Base-by-base conservation (phyloP, 2,113 vertebrate species). In the Corydoras sp. region DNA sequence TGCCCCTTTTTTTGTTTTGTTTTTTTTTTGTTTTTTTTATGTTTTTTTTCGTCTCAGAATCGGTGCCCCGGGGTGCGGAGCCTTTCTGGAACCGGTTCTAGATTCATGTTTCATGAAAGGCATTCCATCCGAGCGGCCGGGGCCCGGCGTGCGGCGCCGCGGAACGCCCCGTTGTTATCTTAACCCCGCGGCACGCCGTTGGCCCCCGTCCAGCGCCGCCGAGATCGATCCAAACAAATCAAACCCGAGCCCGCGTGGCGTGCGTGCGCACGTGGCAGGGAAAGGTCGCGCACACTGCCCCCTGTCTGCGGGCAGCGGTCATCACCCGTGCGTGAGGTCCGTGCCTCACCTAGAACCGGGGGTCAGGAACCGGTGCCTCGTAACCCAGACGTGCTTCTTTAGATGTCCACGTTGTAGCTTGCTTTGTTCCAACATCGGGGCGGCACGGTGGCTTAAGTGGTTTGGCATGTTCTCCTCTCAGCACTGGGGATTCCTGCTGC, bases 81-180 rank as follows among this genome's bases (percentile, higher is more conserved):
- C 4, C 35, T 43, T 43, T 43, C 63, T 70, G 48, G 69, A 75
- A 73, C 67, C 65, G 67, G 67, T 72, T 73, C 51, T 75, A 30
- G 82, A 83, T 85, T 82, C 83, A 80, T 85, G 80, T 76, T 69
- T 71, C 15, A 75, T 71, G 18, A 81, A 73, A 81, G 55, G 56
- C 76, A 78, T 81, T 83, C 75, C 65, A 70, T 68, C 76, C 65
- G 73, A 74, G 70, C 78, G 79, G 80, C 64, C 76, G 64, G 71
- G 72, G 69, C 68, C 53, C 65, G 11, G 74, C 76, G 18, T 60
- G 76, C 78, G 68, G 77, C 80, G 62, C 73, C 74, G 83, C 55
- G 48, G 60, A 79, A 74, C 77, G 62, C 73, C 51, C 43, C n/a
- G 62, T 74, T 64, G 76, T 76, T 72, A 66, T 62, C 63, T 74